These are phyloP conservation scores for Osmerus mordax DNA, from an alignment of 2,113 vertebrate genomes.

Conservation along the genomic window DNA sequence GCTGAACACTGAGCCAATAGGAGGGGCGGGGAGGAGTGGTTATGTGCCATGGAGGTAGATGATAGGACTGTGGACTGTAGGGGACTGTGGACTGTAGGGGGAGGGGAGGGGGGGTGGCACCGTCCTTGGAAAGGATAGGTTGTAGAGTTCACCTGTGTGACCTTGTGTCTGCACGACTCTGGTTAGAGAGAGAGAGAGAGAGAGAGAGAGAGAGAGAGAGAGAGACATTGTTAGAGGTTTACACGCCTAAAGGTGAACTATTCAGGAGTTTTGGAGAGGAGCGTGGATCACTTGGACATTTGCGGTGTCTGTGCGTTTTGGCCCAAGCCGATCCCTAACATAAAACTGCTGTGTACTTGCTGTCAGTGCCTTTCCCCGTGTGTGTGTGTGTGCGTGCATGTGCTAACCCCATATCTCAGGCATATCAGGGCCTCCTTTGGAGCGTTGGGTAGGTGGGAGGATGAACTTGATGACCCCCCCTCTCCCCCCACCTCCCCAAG, in stretches of 20 bases:
- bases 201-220: constrained; percentile 14
- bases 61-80: background rate
- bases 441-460: constrained; percentile 24
- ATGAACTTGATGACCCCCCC: constrained; percentile 64
- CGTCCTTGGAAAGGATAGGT: background rate
- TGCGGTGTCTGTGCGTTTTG: no score
- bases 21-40: background rate
- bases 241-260: background rate
- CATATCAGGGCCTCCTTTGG: constrained; percentile 31
- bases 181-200: background rate
- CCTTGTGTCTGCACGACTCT: background rate
- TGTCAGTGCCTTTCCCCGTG: background rate
- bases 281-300: no score
- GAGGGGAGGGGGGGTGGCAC: background rate
- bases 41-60: background rate
- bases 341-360: constrained; percentile 8
- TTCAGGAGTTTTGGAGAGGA: no score
- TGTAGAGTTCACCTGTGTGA: background rate
- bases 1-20: background rate
- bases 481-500: constrained; percentile 42
- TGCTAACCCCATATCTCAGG: constrained; percentile 48
- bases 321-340: background rate
- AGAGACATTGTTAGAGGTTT: background rate
- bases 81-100: no score
- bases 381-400: constrained; percentile 17